Evolutionary conservation across 2,888 invertebrate species (phyloP), one percentile per base, ranked within the genome.

Genomic region (Aphrophora alni): DNA sequence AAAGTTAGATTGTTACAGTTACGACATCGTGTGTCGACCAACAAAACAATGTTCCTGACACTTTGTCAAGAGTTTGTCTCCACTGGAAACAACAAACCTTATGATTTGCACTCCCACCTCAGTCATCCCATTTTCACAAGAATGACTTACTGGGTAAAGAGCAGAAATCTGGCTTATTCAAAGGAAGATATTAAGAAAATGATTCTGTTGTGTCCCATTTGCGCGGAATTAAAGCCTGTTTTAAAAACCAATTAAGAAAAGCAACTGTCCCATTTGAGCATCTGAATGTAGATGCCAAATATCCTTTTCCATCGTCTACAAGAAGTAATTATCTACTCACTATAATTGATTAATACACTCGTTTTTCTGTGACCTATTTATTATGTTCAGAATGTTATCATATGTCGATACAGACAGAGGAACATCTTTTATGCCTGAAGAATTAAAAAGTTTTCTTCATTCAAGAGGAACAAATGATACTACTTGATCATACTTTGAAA

Each of bases 171-270:
- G 33, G 5, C 33, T 5, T 33, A 33, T 8, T 33, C 3, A 33
- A 33, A 5, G 8, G 33, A 33, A 33, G 33, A 33, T 33, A 33
- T 33, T 33, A 33, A 33, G 33, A 33, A 33, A 33, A 33, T 33
- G 33, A 5, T 33, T 33, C 5, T 8, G 8, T 77, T 75, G 27
- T 85, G 84, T 73, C 38, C 10, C 10, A 68, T 82, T 38, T 85
- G 85, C 75, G 76, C 80, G 2, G 81, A 82, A 51, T 25, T 83
- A 8, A 84, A 84, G 44, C 82, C 83, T 0, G n/a, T 83, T 83
- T 70, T 75, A 80, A 27, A 82, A 70, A 1, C 26, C 38, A 4
- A 75, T 26, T 70, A 25, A 70, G 68, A 10, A 77, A 77, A 38
- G 38, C 77, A n/a, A 70, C 71, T 5, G 21, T 33, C 8, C 77